Percentiles rank a stretch among this genome's conserved stretches.
These are phyloP conservation scores for Bombus picipes DNA, from an alignment of 1,140 invertebrate species.

Conservation along the genomic window DNA sequence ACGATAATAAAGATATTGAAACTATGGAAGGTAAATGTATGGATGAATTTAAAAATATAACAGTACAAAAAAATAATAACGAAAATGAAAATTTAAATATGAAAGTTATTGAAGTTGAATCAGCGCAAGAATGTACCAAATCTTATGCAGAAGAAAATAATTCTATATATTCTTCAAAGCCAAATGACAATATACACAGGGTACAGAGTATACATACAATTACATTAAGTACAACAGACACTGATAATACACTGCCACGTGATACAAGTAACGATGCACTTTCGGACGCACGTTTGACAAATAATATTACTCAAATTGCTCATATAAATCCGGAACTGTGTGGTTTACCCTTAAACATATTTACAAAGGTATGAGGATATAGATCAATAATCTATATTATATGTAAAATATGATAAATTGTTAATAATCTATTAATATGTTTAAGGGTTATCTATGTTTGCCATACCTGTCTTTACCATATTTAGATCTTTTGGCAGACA, in stretches of 20 bases:
- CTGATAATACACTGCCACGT: constrained; percentile 83
- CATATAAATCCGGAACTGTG: constrained; percentile 89
- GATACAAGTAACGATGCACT: constrained; percentile 86
- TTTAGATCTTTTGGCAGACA: constrained; percentile 94
- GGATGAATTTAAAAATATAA: constrained; percentile 64
- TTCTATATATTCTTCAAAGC: constrained; percentile 62
- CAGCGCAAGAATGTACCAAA: constrained; percentile 69
- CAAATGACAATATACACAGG: constrained; percentile 75
- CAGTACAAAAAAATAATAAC: constrained; percentile 68
- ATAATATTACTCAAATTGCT: constrained; percentile 83
- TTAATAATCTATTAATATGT: constrained; percentile 42
- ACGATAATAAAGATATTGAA: constrained; percentile 79
- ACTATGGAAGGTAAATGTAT: constrained; percentile 79
- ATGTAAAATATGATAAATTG: constrained; percentile 1
- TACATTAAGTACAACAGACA: constrained; percentile 76
- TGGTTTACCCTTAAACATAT: constrained; percentile 94
- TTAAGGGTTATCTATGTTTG: constrained; percentile 94
- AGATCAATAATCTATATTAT: not conserved
- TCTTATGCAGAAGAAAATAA: constrained; percentile 59
- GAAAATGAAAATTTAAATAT: constrained; percentile 65
- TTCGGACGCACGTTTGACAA: constrained; percentile 83
- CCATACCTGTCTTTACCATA: constrained; percentile 98
- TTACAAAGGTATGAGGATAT: constrained; percentile 87
- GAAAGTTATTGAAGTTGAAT: constrained; percentile 71
- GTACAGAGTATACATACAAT: constrained; percentile 78